A percentile compares a stretch with the other conserved stretches of the same genome.
These are phyloP conservation scores for Mayetiola destructor DNA, from an alignment of 2,888 invertebrate genomes.

Conservation along the genomic window DNA sequence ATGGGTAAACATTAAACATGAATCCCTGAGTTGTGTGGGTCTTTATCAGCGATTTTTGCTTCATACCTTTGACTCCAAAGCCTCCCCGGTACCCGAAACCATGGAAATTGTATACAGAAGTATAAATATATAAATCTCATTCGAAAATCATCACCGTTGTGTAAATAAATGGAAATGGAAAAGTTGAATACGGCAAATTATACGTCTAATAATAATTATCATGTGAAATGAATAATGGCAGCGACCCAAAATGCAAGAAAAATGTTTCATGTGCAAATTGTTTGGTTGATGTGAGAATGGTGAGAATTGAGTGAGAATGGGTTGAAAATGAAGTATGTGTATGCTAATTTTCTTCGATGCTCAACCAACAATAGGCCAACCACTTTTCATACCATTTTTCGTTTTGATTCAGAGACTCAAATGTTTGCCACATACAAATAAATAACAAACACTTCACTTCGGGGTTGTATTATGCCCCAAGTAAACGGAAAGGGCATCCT, in stretches of 20 bases:
- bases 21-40: too few species aligned
- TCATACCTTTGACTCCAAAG: too few species aligned
- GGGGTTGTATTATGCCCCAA: too few species aligned
- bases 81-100: too few species aligned
- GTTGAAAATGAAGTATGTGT: neutral
- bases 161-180: constrained; percentile 1
- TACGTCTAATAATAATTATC: neutral
- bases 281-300: too few species aligned
- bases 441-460: too few species aligned
- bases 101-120: neutral
- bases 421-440: constrained; percentile 1
- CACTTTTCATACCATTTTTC: neutral
- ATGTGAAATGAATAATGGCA: neutral
- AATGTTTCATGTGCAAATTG: too few species aligned
- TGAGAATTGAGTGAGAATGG: neutral
- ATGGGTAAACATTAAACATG: too few species aligned
- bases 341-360: constrained; percentile 2
- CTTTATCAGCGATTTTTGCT: too few species aligned
- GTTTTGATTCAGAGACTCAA: too few species aligned
- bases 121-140: neutral
- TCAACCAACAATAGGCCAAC: neutral
- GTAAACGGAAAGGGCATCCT: constrained; percentile 4
- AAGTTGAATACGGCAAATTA: neutral
- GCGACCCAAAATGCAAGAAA: neutral
- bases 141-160: too few species aligned